Evolutionary conservation across 2,797 vertebrate genomes (phyloP).

Genomic region (Meda fulgida): DNA sequence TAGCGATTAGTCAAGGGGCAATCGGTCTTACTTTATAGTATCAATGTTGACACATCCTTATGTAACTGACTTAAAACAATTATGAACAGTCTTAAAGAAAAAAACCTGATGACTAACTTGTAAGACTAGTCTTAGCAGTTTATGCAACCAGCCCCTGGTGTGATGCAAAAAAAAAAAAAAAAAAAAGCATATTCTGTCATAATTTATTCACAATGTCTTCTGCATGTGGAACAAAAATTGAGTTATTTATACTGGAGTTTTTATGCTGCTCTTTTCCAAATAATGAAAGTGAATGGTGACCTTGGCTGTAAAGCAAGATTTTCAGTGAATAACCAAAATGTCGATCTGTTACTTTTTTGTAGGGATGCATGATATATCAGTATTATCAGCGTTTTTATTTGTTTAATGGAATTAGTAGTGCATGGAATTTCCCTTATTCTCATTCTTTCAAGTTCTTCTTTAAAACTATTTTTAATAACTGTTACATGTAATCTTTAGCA

Average conservation of each 20-base stretch:
- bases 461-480: not conserved
- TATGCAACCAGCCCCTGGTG: no score
- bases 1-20: no score
- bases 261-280: not conserved
- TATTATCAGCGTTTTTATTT: not conserved
- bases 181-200: not conserved
- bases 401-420: not conserved
- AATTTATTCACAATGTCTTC: not conserved
- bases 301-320: not conserved
- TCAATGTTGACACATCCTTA: no score
- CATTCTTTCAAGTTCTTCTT: not conserved
- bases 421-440: not conserved
- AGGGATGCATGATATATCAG: not conserved
- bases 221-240: not conserved
- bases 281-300: not conserved
- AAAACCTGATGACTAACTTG: no score
- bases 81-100: no score
- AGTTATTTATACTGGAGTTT: not conserved
- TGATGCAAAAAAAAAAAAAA: not conserved
- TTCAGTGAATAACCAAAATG: not conserved
- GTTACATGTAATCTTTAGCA: not conserved
- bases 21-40: no score
- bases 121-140: no score
- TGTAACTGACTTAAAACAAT: no score
- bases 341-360: not conserved